Evolutionary conservation across 2,888 invertebrate species (phyloP), one percentile per base, ranked within the genome.

Genomic region (Hirtodrosophila duncani): DNA sequence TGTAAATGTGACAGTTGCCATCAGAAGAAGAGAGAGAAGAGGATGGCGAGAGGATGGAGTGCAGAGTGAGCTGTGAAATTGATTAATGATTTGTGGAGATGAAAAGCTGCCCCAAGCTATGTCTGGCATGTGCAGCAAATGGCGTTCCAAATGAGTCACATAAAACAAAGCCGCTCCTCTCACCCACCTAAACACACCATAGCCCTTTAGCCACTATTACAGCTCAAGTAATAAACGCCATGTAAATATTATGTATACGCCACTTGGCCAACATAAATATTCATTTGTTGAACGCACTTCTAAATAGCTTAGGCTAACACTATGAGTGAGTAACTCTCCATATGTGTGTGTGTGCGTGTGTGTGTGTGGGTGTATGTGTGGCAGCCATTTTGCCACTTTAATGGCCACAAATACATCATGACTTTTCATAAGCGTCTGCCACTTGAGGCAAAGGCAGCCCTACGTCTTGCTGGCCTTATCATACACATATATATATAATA

Each of bases 341-440:
- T n/a, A 39, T 51, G 20, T 29, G 37, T 30, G n/a, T 29, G 21
- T 18, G 27, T 33, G 14, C 18, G 23, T 33, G 26, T 11, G 30
- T 31, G 44, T 21, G 39, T 29, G 23, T 10, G 29, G 23, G 27
- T 37, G 52, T 39, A 44, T 45, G 55, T 18, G 29, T 56, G 56
- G 42, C 55, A 61, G 61, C 61, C 66, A 64, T 62, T 71, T 71
- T 69, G 67, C 69, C 64, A 77, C 72, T 77, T 74, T 78, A 74
- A 75, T 75, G 63, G 71, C 59, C 68, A 58, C 75, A 71, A 78
- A 75, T 75, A 68, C 75, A 74, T 75, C 75, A 78, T 75, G 78
- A 78, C 68, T 78, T 74, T 63, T 74, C 64, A 68, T 63, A 74
- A 78, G 74, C 68, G 61, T 36, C 66, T 57, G 59, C 70, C 78